Evolutionary conservation across 2,113 vertebrate genomes (phyloP), one percentile per base, ranked within the genome.

Genomic region (Lanius collurio): DNA sequence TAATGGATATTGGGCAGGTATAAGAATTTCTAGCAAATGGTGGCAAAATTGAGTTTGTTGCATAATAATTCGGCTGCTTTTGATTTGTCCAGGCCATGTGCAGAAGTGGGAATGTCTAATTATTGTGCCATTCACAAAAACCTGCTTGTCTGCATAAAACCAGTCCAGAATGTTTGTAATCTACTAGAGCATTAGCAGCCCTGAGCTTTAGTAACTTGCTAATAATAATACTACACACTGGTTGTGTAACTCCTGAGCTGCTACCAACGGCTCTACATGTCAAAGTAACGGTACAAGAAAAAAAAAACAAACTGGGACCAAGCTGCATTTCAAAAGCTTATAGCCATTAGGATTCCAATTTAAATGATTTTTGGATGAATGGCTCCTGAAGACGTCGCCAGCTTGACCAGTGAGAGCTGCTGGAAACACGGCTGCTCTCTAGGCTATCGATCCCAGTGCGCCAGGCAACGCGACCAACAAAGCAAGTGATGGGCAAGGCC

Each of bases 351-450:
- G 98, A 98, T 98, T 97, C 97, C 98, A 97, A 90, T 98, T 97
- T 98, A 97, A 97, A 96, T 98, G 97, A 98, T 97, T 97, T 95
- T 97, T 94, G 97, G 98, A 98, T 98, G 98, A 98, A 97, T 98
- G 97, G 97, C 98, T 98, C 98, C 97, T 94, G 98, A 98, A 98
- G 98, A 98, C 98, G 97, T 97, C 98, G 98, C 95, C 97, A 98
- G 97, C 97, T 97, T 96, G 97, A 97, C 97, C 98, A 97, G 97
- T 98, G 97, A 98, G 98, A 98, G 97, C 98, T 97, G 86, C 97
- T 97, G 98, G 98, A 98, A 97, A 94, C 97, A 95, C 60, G 98
- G 98, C 98, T 96, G 96, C 96, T 96, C 91, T 93, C 98, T 97
- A 98, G 97, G 97, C 97, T 97, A 94, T 96, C 97, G 93, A 96